phyloP scores from a whole-genome alignment of 1,140 invertebrate species.

The Sminthurinus signatus region DNA sequence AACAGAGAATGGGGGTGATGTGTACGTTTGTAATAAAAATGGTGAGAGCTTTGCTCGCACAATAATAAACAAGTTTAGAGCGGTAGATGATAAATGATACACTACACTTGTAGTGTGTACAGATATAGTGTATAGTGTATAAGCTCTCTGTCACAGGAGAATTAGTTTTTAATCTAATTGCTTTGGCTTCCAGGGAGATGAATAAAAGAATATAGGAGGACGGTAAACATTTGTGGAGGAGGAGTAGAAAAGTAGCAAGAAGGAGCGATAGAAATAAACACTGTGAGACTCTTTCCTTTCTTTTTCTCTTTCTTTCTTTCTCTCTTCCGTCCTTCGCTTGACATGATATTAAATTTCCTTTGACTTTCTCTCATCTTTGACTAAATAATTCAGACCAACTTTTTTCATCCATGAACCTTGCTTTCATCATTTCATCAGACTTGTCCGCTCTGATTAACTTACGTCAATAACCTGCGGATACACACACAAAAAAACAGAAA shows the following conservation, averaged over 20 bases:
- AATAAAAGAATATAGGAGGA: neutral
- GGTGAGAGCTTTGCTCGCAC: too few relatives aligned
- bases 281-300: neutral
- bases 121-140: too few relatives aligned
- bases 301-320: too few relatives aligned
- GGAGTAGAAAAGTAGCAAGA: neutral
- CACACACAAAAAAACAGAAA: too few relatives aligned
- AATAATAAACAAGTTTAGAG: too few relatives aligned
- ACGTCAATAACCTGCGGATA: neutral
- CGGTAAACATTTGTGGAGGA: neutral
- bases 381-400: constrained; percentile 19
- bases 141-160: too few relatives aligned
- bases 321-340: too few relatives aligned
- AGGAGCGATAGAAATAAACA: neutral
- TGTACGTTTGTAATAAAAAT: too few relatives aligned
- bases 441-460: constrained; percentile 15
- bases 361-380: neutral
- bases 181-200: constrained; percentile 8
- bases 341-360: neutral
- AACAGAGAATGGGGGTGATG: too few relatives aligned
- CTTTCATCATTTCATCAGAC: constrained; percentile 8
- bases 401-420: constrained; percentile 12
- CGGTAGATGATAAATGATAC: too few relatives aligned
- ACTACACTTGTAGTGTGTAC: too few relatives aligned
- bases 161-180: neutral